phyloP scores from a whole-genome alignment of 2,888 invertebrate genomes.

The Acronicta alni region DNA sequence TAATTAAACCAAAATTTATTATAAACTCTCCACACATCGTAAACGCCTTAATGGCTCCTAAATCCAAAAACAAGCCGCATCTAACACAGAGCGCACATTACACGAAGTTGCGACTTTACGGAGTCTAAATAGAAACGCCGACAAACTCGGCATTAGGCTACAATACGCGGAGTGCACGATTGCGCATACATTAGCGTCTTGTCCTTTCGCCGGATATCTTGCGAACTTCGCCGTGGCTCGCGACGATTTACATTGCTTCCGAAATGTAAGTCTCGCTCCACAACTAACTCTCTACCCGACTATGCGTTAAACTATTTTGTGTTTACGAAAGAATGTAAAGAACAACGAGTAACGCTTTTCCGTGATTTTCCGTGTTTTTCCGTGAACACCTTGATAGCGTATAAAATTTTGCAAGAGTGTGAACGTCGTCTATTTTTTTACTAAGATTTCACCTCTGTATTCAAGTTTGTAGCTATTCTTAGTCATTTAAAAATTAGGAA shows the following conservation, averaged over 20 bases:
- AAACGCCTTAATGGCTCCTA: conserved; percentile 47
- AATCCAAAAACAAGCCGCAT: conserved; percentile 47
- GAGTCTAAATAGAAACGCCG: conserved; percentile 79
- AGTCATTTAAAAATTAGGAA: conserved; percentile 43
- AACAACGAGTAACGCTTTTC: conserved; percentile 53
- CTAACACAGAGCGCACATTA: conserved; percentile 37
- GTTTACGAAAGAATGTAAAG: conserved; percentile 67
- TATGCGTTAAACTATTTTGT: conserved; percentile 69
- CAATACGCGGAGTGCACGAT: conserved; percentile 85
- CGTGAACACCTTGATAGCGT: conserved; percentile 52
- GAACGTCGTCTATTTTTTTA: conserved; percentile 34
- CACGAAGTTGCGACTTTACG: conserved; percentile 44
- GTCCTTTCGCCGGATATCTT: conserved; percentile 87
- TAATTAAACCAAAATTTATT: conserved; percentile 52
- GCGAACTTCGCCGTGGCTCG: conserved; percentile 80
- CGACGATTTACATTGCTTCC: conserved; percentile 87
- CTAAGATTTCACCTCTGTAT: conserved; percentile 29
- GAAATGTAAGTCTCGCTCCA: conserved; percentile 79
- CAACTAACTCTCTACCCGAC: conserved; percentile 66
- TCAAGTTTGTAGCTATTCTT: conserved; percentile 37
- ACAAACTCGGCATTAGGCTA: conserved; percentile 84
- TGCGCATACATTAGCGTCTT: conserved; percentile 88
- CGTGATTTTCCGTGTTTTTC: conserved; percentile 40
- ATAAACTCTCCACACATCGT: conserved; percentile 53
- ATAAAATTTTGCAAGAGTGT: conserved; percentile 53